phyloP scores from a whole-genome alignment of 23 tunicate genomes.

The Trididemnum miniatum region DNA sequence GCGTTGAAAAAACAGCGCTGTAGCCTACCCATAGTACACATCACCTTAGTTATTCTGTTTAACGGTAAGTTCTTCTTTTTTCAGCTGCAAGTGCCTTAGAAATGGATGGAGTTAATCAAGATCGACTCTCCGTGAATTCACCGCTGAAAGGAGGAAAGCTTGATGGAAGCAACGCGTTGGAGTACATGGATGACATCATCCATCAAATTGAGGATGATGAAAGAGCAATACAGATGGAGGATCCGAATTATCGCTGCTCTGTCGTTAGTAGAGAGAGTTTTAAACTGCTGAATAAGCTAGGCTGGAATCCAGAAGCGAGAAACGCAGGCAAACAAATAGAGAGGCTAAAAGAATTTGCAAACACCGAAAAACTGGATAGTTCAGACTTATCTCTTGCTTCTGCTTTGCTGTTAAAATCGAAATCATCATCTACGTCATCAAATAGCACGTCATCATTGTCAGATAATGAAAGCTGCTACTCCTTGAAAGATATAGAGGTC shows the following conservation, averaged over 20 bases:
- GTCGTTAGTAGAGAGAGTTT: background rate
- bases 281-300: constrained; percentile 2
- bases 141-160: background rate
- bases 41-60: too few relatives aligned
- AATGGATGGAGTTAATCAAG: background rate
- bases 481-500: constrained; percentile 14
- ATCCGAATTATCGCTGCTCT: background rate
- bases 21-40: too few relatives aligned
- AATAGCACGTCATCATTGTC: background rate
- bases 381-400: constrained; percentile 32
- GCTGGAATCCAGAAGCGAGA: constrained; percentile 26
- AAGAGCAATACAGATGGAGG: background rate
- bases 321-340: background rate
- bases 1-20: too few relatives aligned
- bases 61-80: constrained; percentile 1
- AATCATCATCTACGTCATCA: constrained; percentile 22
- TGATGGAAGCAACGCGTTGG: constrained; percentile 9
- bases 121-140: background rate
- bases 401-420: constrained; percentile 3
- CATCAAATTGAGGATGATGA: constrained; percentile 42
- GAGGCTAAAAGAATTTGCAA: background rate
- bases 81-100: background rate
- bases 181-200: constrained; percentile 40
- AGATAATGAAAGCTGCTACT: constrained; percentile 16
- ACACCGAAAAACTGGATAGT: background rate